Conservation (phyloP, 2,888 invertebrate genomes). For the Scaptomyza caliginosa region DNA sequence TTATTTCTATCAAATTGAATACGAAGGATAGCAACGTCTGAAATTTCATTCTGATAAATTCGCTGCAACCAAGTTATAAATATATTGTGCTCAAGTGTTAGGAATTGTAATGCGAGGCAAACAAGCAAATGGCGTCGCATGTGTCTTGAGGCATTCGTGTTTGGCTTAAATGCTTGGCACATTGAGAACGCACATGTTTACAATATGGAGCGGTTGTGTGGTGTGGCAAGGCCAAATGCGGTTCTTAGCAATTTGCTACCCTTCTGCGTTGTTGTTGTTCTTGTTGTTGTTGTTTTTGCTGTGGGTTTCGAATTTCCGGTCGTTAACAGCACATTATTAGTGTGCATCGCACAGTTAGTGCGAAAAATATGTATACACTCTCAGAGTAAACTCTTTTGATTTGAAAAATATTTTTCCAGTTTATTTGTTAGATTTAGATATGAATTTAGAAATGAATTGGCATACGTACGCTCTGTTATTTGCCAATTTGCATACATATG, state of each 20-base stretch:
- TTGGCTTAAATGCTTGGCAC: slow-evolving; percentile 49
- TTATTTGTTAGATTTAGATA: no score
- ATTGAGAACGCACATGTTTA: slow-evolving; percentile 48
- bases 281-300: slow-evolving; percentile 11
- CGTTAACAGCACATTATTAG: slow-evolving; percentile 36
- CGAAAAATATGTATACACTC: slow-evolving; percentile 4
- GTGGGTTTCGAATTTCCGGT: slow-evolving; percentile 49
- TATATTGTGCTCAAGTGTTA: slow-evolving; percentile 32
- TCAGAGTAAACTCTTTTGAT: not conserved
- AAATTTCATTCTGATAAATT: slow-evolving; percentile 57
- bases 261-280: slow-evolving; percentile 26
- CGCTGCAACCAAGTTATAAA: slow-evolving; percentile 38
- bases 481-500: not conserved
- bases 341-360: slow-evolving; percentile 26
- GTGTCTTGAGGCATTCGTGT: slow-evolving; percentile 48
- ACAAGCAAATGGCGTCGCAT: slow-evolving; percentile 41
- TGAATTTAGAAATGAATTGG: no score
- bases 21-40: slow-evolving; percentile 17
- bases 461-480: slow-evolving; percentile 19
- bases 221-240: slow-evolving; percentile 46
- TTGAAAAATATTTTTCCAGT: slow-evolving; percentile 16
- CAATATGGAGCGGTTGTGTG: not conserved
- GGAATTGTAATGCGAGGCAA: slow-evolving; percentile 38
- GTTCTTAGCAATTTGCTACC: slow-evolving; percentile 35
- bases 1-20: slow-evolving; percentile 49